Evolutionary conservation across 2,888 invertebrate species (phyloP).

Genomic region (Xylota segnis): DNA sequence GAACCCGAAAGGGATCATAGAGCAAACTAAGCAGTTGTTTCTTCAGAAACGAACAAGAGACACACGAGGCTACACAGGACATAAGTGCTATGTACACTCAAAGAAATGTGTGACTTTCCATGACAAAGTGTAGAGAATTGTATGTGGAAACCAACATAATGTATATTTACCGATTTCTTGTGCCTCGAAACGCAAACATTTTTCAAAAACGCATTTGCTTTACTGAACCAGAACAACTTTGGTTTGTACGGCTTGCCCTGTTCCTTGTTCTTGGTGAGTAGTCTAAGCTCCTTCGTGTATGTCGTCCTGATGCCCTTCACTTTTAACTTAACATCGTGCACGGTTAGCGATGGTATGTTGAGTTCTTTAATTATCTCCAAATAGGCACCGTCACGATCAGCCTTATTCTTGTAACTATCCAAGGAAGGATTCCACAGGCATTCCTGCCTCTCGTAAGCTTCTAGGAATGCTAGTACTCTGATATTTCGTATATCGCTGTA

Average conservation of each 20-base stretch:
- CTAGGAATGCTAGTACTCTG: conserved; percentile 80
- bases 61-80: too few relatives aligned
- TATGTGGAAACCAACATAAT: background rate
- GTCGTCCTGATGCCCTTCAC: conserved; percentile 84
- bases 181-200: conserved; percentile 79
- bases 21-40: too few relatives aligned
- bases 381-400: conserved; percentile 80
- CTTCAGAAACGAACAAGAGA: too few relatives aligned
- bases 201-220: conserved; percentile 80
- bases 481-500: conserved; percentile 80
- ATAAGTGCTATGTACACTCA: too few relatives aligned
- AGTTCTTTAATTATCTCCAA: conserved; percentile 80
- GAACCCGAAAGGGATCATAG: too few relatives aligned
- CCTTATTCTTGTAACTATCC: conserved; percentile 81
- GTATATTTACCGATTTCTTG: conserved; percentile 37
- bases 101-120: background rate
- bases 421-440: conserved; percentile 81
- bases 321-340: conserved; percentile 82
- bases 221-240: conserved; percentile 81
- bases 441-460: conserved; percentile 81
- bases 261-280: conserved; percentile 79
- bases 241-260: conserved; percentile 79
- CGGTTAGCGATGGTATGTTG: conserved; percentile 80
- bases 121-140: background rate
- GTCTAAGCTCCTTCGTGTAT: conserved; percentile 82